These are phyloP conservation scores for Chloroceryle inda DNA, from an alignment of 2,797 vertebrate species.

Conservation along the genomic window DNA sequence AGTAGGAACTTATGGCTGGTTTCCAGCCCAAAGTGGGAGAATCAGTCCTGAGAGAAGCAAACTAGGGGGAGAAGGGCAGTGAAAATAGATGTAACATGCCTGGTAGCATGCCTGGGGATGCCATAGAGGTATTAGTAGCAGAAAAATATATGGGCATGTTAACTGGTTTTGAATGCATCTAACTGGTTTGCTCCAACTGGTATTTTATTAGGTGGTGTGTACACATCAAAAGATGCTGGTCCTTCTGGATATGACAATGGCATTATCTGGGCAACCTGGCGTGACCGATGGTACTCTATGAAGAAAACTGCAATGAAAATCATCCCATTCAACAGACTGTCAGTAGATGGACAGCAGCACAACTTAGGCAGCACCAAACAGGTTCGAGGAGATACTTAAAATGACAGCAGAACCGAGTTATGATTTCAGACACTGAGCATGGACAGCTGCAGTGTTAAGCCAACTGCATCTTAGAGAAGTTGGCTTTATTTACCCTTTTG, in stretches of 20 bases:
- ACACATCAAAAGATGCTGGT: slow-evolving; percentile 84
- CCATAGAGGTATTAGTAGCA: background rate
- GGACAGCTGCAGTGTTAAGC: background rate
- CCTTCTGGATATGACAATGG: slow-evolving; percentile 89
- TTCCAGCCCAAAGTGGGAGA: background rate
- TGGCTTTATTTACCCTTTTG: background rate
- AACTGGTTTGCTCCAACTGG: background rate
- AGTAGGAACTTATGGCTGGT: background rate
- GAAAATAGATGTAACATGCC: too few species aligned
- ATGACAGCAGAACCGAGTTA: background rate
- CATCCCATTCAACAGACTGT: slow-evolving; percentile 87
- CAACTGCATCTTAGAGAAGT: background rate
- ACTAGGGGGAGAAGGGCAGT: background rate
- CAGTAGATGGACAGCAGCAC: slow-evolving; percentile 80
- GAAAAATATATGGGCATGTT: background rate
- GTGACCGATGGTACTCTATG: slow-evolving; percentile 93
- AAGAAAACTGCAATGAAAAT: slow-evolving; percentile 96
- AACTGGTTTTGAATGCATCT: background rate
- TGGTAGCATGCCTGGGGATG: background rate
- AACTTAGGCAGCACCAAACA: slow-evolving; percentile 78
- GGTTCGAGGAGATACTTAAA: slow-evolving; percentile 61
- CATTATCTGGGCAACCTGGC: slow-evolving; percentile 95
- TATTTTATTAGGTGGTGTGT: slow-evolving; percentile 85
- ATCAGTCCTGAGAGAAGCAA: background rate
- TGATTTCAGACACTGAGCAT: background rate